A percentile compares a stretch with the other conserved stretches of the same genome.
These are phyloP conservation scores for Hydrochoerus hydrochaeris DNA, from an alignment of 2,113 vertebrate genomes.

Conservation along the genomic window DNA sequence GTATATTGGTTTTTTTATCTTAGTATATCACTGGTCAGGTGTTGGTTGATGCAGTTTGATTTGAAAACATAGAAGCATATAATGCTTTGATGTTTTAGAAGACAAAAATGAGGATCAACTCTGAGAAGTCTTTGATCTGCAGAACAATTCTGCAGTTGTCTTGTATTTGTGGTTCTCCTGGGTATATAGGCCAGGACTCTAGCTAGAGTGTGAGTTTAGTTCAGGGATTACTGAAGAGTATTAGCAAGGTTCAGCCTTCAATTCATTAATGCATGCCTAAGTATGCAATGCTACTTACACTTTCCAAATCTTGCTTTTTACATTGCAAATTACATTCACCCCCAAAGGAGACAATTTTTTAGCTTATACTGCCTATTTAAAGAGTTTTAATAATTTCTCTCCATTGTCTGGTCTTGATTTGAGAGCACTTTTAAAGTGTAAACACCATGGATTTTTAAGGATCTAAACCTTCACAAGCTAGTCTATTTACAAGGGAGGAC, in stretches of 20 bases:
- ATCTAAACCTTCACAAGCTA: rapidly evolving
- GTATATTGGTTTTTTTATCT: not conserved
- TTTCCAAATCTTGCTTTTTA: not conserved
- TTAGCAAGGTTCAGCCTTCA: not conserved
- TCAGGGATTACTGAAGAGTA: not conserved
- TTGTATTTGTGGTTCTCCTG: not conserved
- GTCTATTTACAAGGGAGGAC: not conserved
- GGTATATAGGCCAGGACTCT: not conserved
- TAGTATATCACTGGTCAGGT: not conserved
- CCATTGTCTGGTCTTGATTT: not conserved
- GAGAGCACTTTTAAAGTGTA: rapidly evolving
- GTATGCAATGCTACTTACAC: not conserved
- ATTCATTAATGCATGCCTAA: not conserved
- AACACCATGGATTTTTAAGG: not conserved
- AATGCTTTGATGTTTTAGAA: not conserved
- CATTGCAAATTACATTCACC: not conserved
- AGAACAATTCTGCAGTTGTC: not conserved
- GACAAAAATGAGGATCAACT: not conserved
- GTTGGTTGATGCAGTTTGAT: not conserved
- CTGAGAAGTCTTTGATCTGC: not conserved
- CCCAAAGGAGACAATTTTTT: not conserved
- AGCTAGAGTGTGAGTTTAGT: not conserved
- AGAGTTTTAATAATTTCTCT: not conserved
- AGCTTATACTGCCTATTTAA: not conserved
- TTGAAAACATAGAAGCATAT: not conserved